Evolutionary conservation across 1,140 invertebrate genomes (phyloP), one percentile per base, ranked within the genome.

Genomic region (Homalodisca vitripennis): DNA sequence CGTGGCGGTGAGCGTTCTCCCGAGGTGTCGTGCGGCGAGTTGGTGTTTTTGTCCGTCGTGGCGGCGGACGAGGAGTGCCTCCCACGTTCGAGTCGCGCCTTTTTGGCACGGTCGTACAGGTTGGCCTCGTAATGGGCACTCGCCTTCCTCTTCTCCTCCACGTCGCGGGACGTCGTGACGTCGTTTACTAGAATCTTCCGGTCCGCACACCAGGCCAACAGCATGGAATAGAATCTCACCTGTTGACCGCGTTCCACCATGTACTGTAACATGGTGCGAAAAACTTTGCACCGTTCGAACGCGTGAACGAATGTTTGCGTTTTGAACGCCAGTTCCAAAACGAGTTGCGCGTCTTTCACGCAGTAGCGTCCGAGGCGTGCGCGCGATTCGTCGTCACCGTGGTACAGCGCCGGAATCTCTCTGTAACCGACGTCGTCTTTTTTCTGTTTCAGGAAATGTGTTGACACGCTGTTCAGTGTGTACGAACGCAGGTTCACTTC

Each of bases 331-430:
- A 60, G 10, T 3, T 31, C 29, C 26, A 60, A 27, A 13, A 31
- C 24, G 2, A 60, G n/a, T 12, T 60, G 29, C 2, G 55, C 55
- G 55, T 60, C 55, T 60, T 60, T 60, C 55, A 60, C 24, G n/a
- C 55, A 60, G 24, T 60, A 60, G 14, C 24, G 24, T n/a, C 24
- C 55, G 14, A 60, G 29, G 2, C 12, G 6, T 22, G 24, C 24
- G n/a, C 55, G 55, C 2, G 2, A 10, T 6, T 22, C 12, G 3
- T 10, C 6, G 3, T 14, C 29, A 22, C 12, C 55, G 6, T 10
- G 3, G 12, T n/a, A 31, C 24, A 60, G 55, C 6, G 24, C 12
- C 2, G 55, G 29, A 26, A 60, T 60, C 12, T 29, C 10, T 24
- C 22, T 60, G 29, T 60, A 31, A 13, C 29, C 22, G 6, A 60